These are phyloP conservation scores for Loxodonta africana DNA, from an alignment of 2,113 vertebrate species.

Conservation along the genomic window DNA sequence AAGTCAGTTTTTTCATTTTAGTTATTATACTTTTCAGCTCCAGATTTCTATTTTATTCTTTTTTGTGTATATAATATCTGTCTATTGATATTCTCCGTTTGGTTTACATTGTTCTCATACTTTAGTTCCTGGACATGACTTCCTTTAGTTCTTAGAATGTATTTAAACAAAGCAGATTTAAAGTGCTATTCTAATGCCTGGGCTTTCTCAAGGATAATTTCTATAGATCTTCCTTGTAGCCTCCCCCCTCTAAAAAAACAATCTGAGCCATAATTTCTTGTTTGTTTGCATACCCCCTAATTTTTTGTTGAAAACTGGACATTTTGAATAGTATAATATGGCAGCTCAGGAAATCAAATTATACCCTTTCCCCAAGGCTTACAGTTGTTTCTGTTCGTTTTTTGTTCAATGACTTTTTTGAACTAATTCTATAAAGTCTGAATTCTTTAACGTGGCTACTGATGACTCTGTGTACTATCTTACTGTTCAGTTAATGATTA, in stretches of 20 bases:
- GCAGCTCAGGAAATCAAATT: not conserved
- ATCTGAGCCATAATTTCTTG: not conserved
- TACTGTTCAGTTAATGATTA: not conserved
- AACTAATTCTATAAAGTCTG: not conserved
- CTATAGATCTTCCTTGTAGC: not conserved
- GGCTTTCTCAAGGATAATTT: not conserved
- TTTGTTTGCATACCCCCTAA: not conserved
- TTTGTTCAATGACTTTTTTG: not conserved
- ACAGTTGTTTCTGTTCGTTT: not conserved
- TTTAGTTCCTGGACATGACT: constrained; percentile 29
- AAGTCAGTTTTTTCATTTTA: constrained; percentile 14
- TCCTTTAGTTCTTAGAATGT: constrained; percentile 26
- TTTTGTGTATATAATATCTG: not conserved
- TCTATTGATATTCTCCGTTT: constrained; percentile 28
- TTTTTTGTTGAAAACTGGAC: constrained; percentile 21
- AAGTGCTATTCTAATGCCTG: not conserved
- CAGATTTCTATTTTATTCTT: constrained; percentile 15
- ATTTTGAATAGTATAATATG: not conserved
- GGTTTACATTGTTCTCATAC: not conserved
- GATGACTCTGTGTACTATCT: constrained; percentile 27
- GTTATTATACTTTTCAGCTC: not conserved
- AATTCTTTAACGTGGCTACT: not conserved
- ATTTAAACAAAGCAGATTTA: not conserved
- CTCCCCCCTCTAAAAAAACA: not conserved
- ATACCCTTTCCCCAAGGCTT: not conserved